Conservation (phyloP, 2,113 vertebrate genomes). For the Okapia johnstoni region DNA sequence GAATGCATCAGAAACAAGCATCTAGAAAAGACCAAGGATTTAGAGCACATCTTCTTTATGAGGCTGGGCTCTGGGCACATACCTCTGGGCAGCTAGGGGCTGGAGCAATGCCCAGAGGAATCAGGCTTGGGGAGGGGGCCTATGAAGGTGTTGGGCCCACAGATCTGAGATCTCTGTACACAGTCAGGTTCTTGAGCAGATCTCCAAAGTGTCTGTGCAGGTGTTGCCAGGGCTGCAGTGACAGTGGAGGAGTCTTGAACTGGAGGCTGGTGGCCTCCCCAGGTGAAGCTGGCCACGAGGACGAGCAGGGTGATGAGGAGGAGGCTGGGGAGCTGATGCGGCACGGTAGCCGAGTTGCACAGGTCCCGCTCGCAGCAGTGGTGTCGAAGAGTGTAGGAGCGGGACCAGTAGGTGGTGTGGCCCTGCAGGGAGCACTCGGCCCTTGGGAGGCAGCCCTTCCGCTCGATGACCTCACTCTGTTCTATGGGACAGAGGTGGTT, state of each 20-base stretch:
- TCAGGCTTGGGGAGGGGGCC: neutral
- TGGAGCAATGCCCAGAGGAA: neutral
- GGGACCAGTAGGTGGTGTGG: slow-evolving; percentile 31
- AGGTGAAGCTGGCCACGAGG: neutral
- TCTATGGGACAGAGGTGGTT: slow-evolving; percentile 21
- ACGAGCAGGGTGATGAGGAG: neutral
- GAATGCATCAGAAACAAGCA: neutral
- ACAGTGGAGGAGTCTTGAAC: neutral
- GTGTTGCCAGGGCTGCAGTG: neutral
- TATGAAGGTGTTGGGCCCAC: neutral
- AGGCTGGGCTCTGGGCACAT: neutral
- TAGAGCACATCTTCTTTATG: neutral
- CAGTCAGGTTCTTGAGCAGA: neutral
- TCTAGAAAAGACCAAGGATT: neutral
- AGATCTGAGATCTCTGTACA: neutral
- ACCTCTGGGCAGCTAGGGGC: neutral
- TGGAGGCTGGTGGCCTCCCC: neutral
- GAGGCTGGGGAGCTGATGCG: neutral
- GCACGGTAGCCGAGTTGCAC: neutral
- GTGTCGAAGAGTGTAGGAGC: neutral
- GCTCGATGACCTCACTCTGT: neutral
- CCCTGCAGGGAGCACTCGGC: slow-evolving; percentile 46
- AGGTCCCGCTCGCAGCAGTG: slow-evolving; percentile 22
- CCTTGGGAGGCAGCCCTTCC: slow-evolving; percentile 52
- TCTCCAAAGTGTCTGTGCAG: neutral